Conservation (phyloP, 2,888 invertebrate species). For the Diarsia rubi region DNA sequence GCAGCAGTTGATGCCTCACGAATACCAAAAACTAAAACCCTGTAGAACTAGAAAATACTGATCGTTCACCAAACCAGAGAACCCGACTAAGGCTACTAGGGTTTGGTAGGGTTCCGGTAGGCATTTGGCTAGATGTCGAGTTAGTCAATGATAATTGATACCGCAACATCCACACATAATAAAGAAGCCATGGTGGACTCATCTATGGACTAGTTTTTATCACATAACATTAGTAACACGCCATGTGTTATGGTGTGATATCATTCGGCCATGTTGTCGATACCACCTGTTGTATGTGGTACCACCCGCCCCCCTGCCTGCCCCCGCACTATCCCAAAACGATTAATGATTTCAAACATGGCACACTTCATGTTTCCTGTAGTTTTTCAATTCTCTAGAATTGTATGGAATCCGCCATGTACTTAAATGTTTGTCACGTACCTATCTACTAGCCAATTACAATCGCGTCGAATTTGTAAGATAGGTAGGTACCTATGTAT, state of each 20-base stretch:
- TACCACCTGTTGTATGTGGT: constrained; percentile 53
- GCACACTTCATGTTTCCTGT: constrained; percentile 41
- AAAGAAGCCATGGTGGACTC: constrained; percentile 47
- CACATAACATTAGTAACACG: constrained; percentile 36
- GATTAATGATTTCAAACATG: constrained; percentile 46
- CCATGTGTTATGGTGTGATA: constrained; percentile 39
- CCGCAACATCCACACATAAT: constrained; percentile 31
- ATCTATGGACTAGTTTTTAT: constrained; percentile 68
- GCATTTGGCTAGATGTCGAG: background rate
- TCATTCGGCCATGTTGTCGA: constrained; percentile 41
- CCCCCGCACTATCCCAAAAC: constrained; percentile 30
- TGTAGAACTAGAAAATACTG: background rate
- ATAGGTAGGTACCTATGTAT: no score
- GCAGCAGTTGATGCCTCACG: background rate
- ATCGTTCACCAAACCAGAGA: background rate
- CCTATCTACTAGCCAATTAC: constrained; percentile 62
- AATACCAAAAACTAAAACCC: background rate
- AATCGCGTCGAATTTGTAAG: constrained; percentile 42
- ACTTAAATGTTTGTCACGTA: constrained; percentile 51
- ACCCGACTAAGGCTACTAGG: background rate
- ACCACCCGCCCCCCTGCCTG: background rate
- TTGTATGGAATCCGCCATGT: constrained; percentile 12
- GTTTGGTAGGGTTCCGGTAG: background rate
- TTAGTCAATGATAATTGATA: constrained; percentile 5
- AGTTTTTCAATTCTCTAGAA: constrained; percentile 38